phyloP scores from a whole-genome alignment of 2,113 vertebrate species.

The Grus americana region DNA sequence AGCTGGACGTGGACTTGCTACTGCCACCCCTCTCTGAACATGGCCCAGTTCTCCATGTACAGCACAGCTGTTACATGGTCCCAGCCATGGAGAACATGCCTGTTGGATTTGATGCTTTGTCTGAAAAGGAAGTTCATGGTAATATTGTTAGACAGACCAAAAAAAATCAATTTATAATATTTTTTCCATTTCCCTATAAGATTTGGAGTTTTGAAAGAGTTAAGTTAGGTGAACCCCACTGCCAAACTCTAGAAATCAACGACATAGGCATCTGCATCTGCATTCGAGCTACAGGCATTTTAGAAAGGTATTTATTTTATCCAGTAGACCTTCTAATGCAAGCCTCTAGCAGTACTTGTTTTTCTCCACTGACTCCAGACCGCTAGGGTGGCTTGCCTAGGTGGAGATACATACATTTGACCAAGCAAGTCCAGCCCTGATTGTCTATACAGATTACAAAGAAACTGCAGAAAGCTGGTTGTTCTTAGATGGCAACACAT shows the following conservation, averaged over 20 bases:
- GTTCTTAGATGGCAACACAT: neutral
- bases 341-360: neutral
- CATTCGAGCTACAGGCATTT: neutral
- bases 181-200: neutral
- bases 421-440: neutral
- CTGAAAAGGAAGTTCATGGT: neutral
- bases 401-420: neutral
- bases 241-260: neutral
- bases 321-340: neutral
- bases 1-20: neutral
- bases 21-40: neutral
- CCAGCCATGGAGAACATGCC: neutral
- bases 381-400: neutral
- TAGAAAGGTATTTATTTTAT: neutral
- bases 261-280: neutral
- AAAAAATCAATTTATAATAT: neutral
- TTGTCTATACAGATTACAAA: neutral
- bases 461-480: neutral
- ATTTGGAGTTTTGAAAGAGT: neutral
- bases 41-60: neutral
- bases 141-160: neutral
- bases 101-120: neutral
- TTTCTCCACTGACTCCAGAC: neutral
- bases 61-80: rapidly evolving
- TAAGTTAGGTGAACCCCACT: neutral